A percentile compares a stretch with the other conserved stretches of the same genome.
Conservation (phyloP, 1,140 invertebrate species). For the Araneus ventricosus region DNA sequence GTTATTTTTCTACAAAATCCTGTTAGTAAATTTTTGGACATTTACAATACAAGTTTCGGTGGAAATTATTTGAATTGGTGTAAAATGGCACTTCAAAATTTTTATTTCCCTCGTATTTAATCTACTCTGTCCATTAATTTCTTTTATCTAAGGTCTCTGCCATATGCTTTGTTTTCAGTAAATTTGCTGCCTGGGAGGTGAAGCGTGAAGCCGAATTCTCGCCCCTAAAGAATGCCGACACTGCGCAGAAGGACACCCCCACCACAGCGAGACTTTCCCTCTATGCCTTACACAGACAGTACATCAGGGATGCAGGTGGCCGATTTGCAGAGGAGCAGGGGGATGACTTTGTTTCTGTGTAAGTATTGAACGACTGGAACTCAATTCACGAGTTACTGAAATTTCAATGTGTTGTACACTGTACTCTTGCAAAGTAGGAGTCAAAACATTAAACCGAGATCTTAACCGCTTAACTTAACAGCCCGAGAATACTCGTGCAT, state of each 20-base stretch:
- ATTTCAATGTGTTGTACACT: too few relatives aligned
- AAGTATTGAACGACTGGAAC: not conserved
- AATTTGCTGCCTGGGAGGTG: conserved; percentile 96
- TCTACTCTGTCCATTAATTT: not conserved
- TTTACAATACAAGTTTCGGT: too few relatives aligned
- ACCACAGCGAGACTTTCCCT: conserved; percentile 91
- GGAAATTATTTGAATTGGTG: not conserved
- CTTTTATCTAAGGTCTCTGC: not conserved
- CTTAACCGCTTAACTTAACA: too few relatives aligned
- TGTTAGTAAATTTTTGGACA: too few relatives aligned
- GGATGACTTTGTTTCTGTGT: conserved; percentile 66
- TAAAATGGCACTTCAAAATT: not conserved
- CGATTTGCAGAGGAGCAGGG: conserved; percentile 74
- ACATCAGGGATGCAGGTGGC: conserved; percentile 90
- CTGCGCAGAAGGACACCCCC: conserved; percentile 92
- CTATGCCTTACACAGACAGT: conserved; percentile 89
- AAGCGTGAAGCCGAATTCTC: conserved; percentile 96
- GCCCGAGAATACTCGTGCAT: too few relatives aligned
- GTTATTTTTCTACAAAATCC: too few relatives aligned
- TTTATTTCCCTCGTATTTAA: not conserved
- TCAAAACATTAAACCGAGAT: too few relatives aligned
- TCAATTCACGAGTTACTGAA: too few relatives aligned
- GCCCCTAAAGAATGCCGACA: conserved; percentile 94
- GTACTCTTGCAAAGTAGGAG: too few relatives aligned
- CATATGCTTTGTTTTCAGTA: conserved; percentile 80